A percentile compares a stretch with the other conserved stretches of the same genome.
Conservation (phyloP, 2,797 vertebrate genomes). For the Acanthornis magna region DNA sequence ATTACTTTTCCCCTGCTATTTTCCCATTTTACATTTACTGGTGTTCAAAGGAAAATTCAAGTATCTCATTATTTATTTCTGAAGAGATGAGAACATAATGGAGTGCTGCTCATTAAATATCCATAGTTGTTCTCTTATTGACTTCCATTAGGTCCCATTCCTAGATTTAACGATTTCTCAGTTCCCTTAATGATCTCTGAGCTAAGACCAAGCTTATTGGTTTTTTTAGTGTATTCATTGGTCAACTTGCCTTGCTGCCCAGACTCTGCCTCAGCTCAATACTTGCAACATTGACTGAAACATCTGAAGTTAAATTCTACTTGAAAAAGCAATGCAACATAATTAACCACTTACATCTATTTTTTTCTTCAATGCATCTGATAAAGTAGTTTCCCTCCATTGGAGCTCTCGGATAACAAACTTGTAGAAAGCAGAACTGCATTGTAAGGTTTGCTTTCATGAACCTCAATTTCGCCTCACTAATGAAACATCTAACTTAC, state of each 20-base stretch:
- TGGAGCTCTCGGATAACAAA: not conserved
- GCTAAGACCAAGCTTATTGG: not conserved
- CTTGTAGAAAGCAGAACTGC: not conserved
- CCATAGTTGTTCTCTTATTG: not conserved
- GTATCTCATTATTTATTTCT: slow-evolving; percentile 28
- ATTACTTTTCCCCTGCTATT: not conserved
- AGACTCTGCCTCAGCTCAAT: slow-evolving; percentile 7
- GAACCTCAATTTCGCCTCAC: not conserved
- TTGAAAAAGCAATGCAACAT: slow-evolving; percentile 22
- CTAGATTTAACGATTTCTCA: slow-evolving; percentile 22
- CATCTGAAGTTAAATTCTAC: slow-evolving; percentile 7
- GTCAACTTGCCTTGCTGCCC: not conserved
- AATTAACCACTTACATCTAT: slow-evolving; percentile 25
- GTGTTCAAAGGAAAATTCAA: slow-evolving; percentile 15
- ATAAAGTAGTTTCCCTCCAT: not conserved
- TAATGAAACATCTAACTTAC: not conserved
- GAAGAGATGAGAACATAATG: not conserved
- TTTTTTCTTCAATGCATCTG: not conserved
- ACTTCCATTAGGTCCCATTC: slow-evolving; percentile 21
- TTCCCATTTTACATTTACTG: not conserved
- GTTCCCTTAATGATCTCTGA: slow-evolving; percentile 4
- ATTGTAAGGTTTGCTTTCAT: not conserved
- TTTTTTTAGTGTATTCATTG: not conserved
- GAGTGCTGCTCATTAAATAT: not conserved
- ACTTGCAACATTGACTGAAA: not conserved